phyloP scores from a whole-genome alignment of 2,113 vertebrate species.

The Nerophis ophidion region DNA sequence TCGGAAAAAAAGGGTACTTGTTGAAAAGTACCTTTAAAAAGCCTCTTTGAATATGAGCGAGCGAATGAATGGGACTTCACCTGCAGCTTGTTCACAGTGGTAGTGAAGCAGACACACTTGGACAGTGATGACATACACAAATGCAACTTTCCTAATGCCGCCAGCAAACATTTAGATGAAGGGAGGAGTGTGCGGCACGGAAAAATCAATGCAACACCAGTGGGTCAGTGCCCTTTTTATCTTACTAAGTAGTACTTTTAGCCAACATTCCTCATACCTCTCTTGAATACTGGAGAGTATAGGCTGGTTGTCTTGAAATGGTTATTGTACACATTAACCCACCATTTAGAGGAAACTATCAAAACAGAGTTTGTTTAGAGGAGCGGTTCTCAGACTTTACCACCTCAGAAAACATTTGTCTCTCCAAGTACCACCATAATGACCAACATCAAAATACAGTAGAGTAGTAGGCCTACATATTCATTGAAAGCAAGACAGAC shows the following conservation, averaged over 20 bases:
- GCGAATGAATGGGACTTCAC: constrained; percentile 29
- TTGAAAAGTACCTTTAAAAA: constrained; percentile 33
- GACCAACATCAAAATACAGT: too few species aligned
- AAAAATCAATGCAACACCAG: constrained; percentile 32
- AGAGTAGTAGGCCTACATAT: too few species aligned
- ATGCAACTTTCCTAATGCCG: background rate
- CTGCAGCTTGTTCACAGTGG: background rate
- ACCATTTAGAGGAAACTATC: background rate
- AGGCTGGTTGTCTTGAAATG: constrained; percentile 3
- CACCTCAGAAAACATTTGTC: too few species aligned
- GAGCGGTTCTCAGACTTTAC: too few species aligned
- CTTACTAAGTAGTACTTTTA: constrained; percentile 10
- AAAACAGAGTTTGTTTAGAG: background rate
- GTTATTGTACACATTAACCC: constrained; percentile 26
- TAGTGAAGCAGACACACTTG: constrained; percentile 1
- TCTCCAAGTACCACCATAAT: too few species aligned
- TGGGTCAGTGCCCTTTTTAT: constrained; percentile 32
- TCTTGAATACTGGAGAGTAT: constrained; percentile 40
- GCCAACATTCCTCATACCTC: constrained; percentile 16
- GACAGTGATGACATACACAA: constrained; percentile 8
- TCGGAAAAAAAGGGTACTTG: constrained; percentile 17
- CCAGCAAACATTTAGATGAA: constrained; percentile 18
- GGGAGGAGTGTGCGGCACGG: background rate
- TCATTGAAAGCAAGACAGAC: too few species aligned
- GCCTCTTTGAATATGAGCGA: constrained; percentile 35